Evolutionary conservation across 2,113 vertebrate genomes (phyloP), one percentile per base, ranked within the genome.

Genomic region (Tenebrosternarchus preto): DNA sequence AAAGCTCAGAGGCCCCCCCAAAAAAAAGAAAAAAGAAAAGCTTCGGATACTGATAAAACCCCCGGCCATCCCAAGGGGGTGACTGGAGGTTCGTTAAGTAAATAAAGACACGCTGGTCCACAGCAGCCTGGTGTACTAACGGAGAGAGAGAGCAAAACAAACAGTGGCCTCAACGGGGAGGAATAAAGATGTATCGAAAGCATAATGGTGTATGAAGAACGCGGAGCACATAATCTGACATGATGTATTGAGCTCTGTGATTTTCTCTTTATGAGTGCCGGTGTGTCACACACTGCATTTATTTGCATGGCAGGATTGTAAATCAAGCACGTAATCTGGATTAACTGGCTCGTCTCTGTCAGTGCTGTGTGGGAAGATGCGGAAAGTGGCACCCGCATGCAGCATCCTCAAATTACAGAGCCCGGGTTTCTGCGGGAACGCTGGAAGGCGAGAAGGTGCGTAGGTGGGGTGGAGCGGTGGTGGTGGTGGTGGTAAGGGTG

Each of bases 11-110:
- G 82, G n/a, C n/a, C n/a, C n/a, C n/a, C n/a, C n/a, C n/a, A n/a
- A n/a, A n/a, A n/a, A n/a, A n/a, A n/a, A n/a, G n/a, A n/a, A n/a
- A 63, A 80, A 31, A 84, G 82, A 70, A 82, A 86, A 68, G 81
- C 64, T 20, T 36, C 74, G 59, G 73, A 11, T 36, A 57, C 66
- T 66, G 73, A 88, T 78, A 69, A 84, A 85, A n/a, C n/a, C 82
- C 70, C 82, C 74, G n/a, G 27, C 57, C n/a, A 16, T 20, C 66
- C 68, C 25, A 9, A 11, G 77, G 61, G 80, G 59, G 80, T 68
- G 57, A 83, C 85, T 79, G 80, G 75, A 74, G 73, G 81, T 69
- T 81, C 55, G 80, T 77, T 82, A 72, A 85, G 22, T 80, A 53
- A 86, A 73, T 17, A 74, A 82, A 83, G 68, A 77, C 39, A 63